Base-by-base conservation (phyloP, 2,888 invertebrate species). In the Agrochola lota region DNA sequence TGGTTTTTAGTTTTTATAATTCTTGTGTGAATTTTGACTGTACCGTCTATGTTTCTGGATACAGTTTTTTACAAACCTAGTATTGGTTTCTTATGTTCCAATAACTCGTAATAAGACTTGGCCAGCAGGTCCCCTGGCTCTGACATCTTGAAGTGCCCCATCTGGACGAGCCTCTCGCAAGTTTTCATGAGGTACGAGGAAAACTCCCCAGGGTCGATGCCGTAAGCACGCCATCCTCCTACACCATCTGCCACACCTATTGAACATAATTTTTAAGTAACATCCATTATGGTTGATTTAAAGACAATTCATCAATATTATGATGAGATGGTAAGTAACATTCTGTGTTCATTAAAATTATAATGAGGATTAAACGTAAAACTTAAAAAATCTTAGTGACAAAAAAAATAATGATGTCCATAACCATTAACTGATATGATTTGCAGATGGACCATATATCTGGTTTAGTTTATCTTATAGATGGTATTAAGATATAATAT, bases 231-330 rank as follows among this genome's bases (percentile, higher is more conserved):
- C 99, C 99, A 99, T 72, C 99, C 99, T 76, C 99, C 99, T 74
- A 99, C 99, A 85, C 99, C 99, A 96, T 99, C 99, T 80, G 99
- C 99, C 89, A 99, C 99, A 92, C 99, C 99, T 99, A 92, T 15
- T 94, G 94, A 86, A 85, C 55, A 85, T 85, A 74, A 71, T 0
- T 26, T 43, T 7, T 66, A 59, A 52, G 15, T 57, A 8, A 26
- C 8, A 77, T 75, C 9, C 11, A 46, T 23, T 7, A 49, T 35
- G 11, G 35, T 23, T 26, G 0, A 30, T 9, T 49, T 23, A 1
- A 30, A 49, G 40, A 49, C 26, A 52, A 49, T 26, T 40, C 7
- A n/a, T 71, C 3, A 12, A 73, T 15, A 12, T 11, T 26, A 23
- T 55, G 9, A 12, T n/a, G 46, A 49, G 20, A 20, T 9, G 9